Evolutionary conservation across 1,140 invertebrate species (phyloP).

Genomic region (Pomacea maculata): DNA sequence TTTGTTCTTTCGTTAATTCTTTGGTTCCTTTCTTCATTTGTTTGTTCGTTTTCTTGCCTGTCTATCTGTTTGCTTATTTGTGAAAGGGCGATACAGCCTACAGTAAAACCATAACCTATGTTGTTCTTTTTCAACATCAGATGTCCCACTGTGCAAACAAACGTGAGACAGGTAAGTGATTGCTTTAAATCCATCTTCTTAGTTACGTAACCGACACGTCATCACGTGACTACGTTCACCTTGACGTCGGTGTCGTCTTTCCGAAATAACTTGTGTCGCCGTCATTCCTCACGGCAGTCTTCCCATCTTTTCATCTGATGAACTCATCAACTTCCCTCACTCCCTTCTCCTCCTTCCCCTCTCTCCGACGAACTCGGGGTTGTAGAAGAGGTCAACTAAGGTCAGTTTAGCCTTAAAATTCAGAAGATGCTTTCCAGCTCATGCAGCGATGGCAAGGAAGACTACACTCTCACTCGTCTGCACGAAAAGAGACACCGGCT

Average conservation of each 20-base stretch:
- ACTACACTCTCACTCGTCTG: no score
- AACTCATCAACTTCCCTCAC: neutral
- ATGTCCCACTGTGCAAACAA: neutral
- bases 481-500: no score
- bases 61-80: neutral
- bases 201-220: neutral
- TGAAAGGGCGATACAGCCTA: neutral
- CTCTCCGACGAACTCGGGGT: neutral
- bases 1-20: neutral
- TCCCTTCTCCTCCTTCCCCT: slow-evolving; percentile 4
- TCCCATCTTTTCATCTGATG: neutral
- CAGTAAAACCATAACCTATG: no score
- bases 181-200: neutral
- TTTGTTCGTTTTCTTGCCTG: neutral
- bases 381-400: no score
- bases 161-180: neutral
- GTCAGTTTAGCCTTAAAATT: no score
- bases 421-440: no score
- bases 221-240: neutral
- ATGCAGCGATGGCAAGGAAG: no score
- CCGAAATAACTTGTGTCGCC: no score
- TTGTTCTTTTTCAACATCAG: neutral
- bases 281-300: no score
- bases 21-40: neutral
- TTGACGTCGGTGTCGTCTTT: neutral